Evolutionary conservation across 2,797 vertebrate species (phyloP), one percentile per base, ranked within the genome.

Genomic region (Jordanella pulchra): DNA sequence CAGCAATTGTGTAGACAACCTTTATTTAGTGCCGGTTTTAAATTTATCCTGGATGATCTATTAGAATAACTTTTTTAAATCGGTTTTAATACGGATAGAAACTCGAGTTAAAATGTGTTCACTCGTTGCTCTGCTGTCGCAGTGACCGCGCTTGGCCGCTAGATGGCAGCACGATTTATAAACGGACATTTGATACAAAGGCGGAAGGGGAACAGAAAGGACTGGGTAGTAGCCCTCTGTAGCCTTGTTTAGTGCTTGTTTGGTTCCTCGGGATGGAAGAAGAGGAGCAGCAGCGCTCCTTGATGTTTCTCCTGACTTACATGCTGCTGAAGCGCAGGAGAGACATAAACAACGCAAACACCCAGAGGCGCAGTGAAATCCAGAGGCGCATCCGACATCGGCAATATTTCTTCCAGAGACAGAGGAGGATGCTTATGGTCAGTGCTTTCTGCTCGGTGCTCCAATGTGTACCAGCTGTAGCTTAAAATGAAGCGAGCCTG

Each of bases 401-500:
- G 7, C 93, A 93, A 69, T 93, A 94, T 72, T 95, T 95, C 80
- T 92, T 95, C 55, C 95, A 95, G 87, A 92, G 93, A 39, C 93
- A 95, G 80, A 91, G 92, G 74, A 93, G 94, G 87, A 93, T 92
- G 93, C 85, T 94, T 3, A 88, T 94, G 94, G 94, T 94, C 61
- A 70, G 89, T 81, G 60, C 23, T 17, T 27, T 44, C 28, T 27
- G 15, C 17, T 54, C 25, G 27, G 25, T 30, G 21, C 18, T 18
- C 18, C 18, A 35, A 35, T 35, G 12, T 12, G 11, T 1, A 48
- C 2, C 47, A 48, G 15, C 15, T 48, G 47, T 9, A 51, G 23
- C 18, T 14, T 25, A 1, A 44, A 64, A 64, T 64, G 39, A 35
- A 3, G 6, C 32, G 35, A 39, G 6, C 35, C 35, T 39, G 5